A percentile compares a stretch with the other conserved stretches of the same genome.
Evolutionary conservation across 2,888 invertebrate species (phyloP).

Genomic region (Caenorhabditis sinica): DNA sequence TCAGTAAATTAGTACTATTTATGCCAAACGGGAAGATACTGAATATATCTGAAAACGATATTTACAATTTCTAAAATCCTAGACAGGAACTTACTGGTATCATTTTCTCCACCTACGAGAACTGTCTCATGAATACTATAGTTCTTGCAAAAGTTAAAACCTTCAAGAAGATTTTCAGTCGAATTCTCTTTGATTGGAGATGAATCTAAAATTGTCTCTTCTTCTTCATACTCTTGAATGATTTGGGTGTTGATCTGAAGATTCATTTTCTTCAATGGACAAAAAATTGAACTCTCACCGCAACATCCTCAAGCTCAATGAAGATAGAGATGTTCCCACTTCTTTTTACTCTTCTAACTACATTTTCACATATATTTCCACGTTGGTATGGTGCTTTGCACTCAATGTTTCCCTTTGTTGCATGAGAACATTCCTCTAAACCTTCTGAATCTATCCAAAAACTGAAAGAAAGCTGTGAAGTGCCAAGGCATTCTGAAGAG

Average conservation of each 20-base stretch:
- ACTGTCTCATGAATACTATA: conserved; percentile 35
- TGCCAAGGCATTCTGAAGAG: conserved; percentile 42
- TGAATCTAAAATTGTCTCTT: background rate
- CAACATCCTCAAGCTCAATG: conserved; percentile 46
- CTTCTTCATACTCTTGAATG: conserved; percentile 22
- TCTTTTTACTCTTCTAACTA: conserved; percentile 18
- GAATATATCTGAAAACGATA: conserved; percentile 28
- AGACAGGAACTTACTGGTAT: conserved; percentile 24
- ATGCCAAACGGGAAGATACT: conserved; percentile 34
- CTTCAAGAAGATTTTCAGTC: background rate
- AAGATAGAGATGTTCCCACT: conserved; percentile 13
- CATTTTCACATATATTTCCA: conserved; percentile 16
- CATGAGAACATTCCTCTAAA: conserved; percentile 20
- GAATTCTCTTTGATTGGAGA: background rate
- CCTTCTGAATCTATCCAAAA: conserved; percentile 44
- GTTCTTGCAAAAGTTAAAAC: conserved; percentile 31
- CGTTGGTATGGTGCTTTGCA: conserved; percentile 39
- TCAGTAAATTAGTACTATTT: conserved; percentile 15
- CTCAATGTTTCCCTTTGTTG: background rate
- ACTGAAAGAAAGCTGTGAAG: conserved; percentile 48
- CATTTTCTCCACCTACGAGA: conserved; percentile 33
- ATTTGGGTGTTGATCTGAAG: conserved; percentile 52
- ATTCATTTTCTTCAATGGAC: background rate
- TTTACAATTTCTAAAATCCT: background rate
- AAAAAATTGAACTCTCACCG: background rate